These are phyloP conservation scores for Octodonta nipae DNA, from an alignment of 2,888 invertebrate species.

Conservation along the genomic window DNA sequence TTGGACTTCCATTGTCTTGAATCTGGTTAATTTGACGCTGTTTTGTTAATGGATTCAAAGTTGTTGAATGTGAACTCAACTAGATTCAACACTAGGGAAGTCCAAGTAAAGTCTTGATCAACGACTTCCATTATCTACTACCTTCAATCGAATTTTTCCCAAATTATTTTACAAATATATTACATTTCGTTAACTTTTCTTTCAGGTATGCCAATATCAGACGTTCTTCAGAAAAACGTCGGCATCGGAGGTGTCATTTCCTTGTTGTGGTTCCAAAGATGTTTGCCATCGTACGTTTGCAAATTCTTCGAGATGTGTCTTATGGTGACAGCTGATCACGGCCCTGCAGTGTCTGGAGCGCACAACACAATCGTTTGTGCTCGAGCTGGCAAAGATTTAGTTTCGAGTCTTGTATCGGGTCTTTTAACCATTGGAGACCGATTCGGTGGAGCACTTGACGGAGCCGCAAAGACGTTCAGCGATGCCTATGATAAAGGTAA, in stretches of 20 bases:
- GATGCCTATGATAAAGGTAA: conserved; percentile 84
- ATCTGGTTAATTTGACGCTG: too few relatives aligned
- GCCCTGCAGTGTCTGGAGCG: conserved; percentile 89
- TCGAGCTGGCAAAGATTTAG: conserved; percentile 95
- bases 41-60: too few relatives aligned
- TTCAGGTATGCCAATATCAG: conserved; percentile 67
- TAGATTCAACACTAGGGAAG: too few relatives aligned
- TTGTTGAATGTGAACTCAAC: too few relatives aligned
- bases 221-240: conserved; percentile 83
- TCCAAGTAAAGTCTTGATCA: too few relatives aligned
- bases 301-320: conserved; percentile 98
- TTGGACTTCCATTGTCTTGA: too few relatives aligned
- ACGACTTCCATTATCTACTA: too few relatives aligned
- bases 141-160: too few relatives aligned
- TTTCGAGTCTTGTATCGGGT: conserved; percentile 89
- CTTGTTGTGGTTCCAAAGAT: conserved; percentile 95
- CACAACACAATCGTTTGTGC: conserved; percentile 98
- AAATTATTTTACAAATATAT: too few relatives aligned
- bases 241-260: conserved; percentile 97
- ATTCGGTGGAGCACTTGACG: conserved; percentile 95
- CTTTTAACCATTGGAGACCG: conserved; percentile 95
- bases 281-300: conserved; percentile 83
- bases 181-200: too few relatives aligned
- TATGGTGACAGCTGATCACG: conserved; percentile 97
- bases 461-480: conserved; percentile 94